Conservation (phyloP, 2,797 vertebrate species). For the Neosalanx taihuensis region DNA sequence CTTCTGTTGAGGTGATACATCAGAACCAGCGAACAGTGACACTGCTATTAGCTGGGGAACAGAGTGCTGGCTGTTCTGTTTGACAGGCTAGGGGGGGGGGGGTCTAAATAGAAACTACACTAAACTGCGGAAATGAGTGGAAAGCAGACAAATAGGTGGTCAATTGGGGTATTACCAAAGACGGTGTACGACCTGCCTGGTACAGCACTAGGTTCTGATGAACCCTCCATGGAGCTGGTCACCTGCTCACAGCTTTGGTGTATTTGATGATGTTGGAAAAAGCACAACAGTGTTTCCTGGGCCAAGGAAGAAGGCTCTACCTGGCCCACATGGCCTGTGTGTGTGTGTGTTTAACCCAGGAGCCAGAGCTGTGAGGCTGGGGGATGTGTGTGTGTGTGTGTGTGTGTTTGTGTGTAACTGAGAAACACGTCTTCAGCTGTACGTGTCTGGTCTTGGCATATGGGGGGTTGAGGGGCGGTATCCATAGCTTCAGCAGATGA, state of each 20-base stretch:
- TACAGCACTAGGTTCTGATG: not conserved
- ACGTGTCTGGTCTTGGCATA: slow-evolving; percentile 1
- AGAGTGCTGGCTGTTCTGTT: slow-evolving; percentile 45
- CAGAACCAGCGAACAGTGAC: not conserved
- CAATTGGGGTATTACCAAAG: slow-evolving; percentile 40
- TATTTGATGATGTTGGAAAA: not conserved
- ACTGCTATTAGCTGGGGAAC: slow-evolving; percentile 29
- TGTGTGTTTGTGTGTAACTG: slow-evolving; percentile 9
- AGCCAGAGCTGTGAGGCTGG: slow-evolving; percentile 24
- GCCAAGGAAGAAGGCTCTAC: slow-evolving; percentile 27
- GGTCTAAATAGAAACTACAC: slow-evolving; percentile 38
- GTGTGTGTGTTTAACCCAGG: slow-evolving; percentile 55
- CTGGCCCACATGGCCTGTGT: slow-evolving; percentile 48
- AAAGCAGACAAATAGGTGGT: slow-evolving; percentile 43
- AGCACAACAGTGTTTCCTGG: not conserved
- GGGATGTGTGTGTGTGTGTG: slow-evolving; percentile 52
- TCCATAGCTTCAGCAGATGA: slow-evolving; percentile 19
- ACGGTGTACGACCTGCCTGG: slow-evolving; percentile 23
- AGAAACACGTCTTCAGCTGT: slow-evolving; percentile 3
- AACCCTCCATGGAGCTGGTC: slow-evolving; percentile 15
- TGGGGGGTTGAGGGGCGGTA: slow-evolving; percentile 1
- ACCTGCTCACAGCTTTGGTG: not conserved
- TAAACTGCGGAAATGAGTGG: slow-evolving; percentile 48
- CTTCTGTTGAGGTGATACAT: not conserved
- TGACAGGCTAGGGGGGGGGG: slow-evolving; percentile 36